Conservation (phyloP, 2,797 vertebrate species). For the Acanthurus tractus region DNA sequence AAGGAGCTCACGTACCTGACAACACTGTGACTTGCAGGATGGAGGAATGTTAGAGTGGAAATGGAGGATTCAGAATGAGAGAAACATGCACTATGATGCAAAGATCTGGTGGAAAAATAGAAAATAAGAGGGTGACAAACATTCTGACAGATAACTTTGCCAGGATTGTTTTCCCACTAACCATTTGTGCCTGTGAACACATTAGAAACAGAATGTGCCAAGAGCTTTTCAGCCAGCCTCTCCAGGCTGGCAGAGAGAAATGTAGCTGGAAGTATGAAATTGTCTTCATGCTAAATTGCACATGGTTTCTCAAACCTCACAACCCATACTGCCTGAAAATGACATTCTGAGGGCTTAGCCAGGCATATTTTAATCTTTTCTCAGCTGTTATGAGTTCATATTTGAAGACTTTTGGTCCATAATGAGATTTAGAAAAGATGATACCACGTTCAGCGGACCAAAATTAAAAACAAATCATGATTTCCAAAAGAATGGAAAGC, state of each 20-base stretch:
- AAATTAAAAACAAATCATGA: slow-evolving; percentile 32
- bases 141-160: slow-evolving; percentile 50
- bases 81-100: slow-evolving; percentile 21
- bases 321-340: slow-evolving; percentile 41
- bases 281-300: slow-evolving; percentile 74
- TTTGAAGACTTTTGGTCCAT: slow-evolving; percentile 22
- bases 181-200: slow-evolving; percentile 64
- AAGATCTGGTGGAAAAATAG: slow-evolving; percentile 13
- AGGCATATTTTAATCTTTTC: slow-evolving; percentile 53
- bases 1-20: slow-evolving; percentile 19
- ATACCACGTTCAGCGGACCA: slow-evolving; percentile 21
- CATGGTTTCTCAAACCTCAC: slow-evolving; percentile 66
- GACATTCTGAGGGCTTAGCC: slow-evolving; percentile 36
- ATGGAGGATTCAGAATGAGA: background rate
- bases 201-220: slow-evolving; percentile 55
- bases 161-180: slow-evolving; percentile 62
- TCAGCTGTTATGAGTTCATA: slow-evolving; percentile 35
- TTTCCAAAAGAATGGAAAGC: slow-evolving; percentile 11
- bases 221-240: slow-evolving; percentile 57
- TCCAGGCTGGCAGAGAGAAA: slow-evolving; percentile 58
- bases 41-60: background rate
- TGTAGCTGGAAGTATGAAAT: slow-evolving; percentile 65
- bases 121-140: slow-evolving; percentile 31
- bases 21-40: slow-evolving; percentile 26
- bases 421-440: slow-evolving; percentile 32